Conservation (phyloP, 2,113 vertebrate genomes). For the Cyprinodon tularosa region DNA sequence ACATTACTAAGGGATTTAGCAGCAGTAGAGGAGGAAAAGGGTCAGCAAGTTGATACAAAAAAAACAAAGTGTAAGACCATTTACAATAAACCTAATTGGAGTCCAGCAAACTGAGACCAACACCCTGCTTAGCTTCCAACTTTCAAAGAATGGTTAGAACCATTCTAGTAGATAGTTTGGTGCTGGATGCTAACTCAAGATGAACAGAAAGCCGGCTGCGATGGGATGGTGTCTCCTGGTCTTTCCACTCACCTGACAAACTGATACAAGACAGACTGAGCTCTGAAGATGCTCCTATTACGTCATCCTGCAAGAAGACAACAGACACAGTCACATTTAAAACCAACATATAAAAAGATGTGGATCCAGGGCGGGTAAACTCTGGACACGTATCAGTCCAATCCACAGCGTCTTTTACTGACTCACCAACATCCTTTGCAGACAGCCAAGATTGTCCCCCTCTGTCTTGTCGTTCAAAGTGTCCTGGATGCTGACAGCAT, state of each 20-base stretch:
- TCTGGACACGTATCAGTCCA: background rate
- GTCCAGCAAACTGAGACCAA: too few species aligned
- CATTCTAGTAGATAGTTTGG: too few species aligned
- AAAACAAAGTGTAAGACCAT: too few species aligned
- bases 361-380: background rate
- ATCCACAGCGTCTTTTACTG: background rate
- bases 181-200: too few species aligned
- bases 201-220: background rate
- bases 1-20: too few species aligned
- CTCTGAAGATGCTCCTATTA: constrained; percentile 74
- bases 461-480: constrained; percentile 29
- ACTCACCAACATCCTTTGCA: constrained; percentile 80
- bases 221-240: background rate
- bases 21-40: too few species aligned
- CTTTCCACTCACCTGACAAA: constrained; percentile 77
- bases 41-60: too few species aligned
- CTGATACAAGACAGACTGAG: constrained; percentile 83
- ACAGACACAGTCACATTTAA: background rate
- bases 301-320: constrained; percentile 68
- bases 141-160: too few species aligned
- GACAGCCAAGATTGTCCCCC: constrained; percentile 43
- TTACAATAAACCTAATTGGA: too few species aligned
- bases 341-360: background rate
- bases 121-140: background rate
- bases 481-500: constrained; percentile 77